Conservation (phyloP, 2,113 vertebrate species). For the Miniopterus natalensis region DNA sequence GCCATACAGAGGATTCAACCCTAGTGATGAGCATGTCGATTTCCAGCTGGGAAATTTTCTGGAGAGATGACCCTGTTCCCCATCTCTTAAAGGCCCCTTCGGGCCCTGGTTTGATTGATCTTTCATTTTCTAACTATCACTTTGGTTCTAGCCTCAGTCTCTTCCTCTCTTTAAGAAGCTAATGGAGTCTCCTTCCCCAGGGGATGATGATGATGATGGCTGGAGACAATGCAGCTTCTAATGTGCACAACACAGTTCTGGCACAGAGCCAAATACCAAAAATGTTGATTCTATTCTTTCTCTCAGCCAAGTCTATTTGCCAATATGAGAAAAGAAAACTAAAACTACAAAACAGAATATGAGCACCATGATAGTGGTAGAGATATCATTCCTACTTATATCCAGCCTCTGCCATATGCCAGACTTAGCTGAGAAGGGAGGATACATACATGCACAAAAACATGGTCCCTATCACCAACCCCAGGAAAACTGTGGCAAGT, state of each 20-base stretch:
- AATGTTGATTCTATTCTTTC: conserved; percentile 22
- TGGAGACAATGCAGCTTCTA: conserved; percentile 14
- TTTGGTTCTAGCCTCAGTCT: conserved; percentile 49
- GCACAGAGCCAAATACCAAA: conserved; percentile 45
- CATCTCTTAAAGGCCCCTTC: not conserved
- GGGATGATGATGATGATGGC: not conserved
- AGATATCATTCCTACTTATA: not conserved
- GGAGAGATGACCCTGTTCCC: not conserved
- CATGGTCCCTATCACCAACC: not conserved
- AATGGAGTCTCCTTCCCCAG: not conserved
- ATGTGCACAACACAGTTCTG: not conserved
- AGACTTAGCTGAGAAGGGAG: not conserved
- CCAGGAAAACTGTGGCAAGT: not conserved
- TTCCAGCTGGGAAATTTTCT: not conserved
- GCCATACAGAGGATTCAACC: not conserved
- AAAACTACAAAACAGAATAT: conserved; percentile 32
- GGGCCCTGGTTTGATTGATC: not conserved
- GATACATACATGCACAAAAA: not conserved
- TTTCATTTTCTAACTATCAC: not conserved
- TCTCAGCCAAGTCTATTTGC: not conserved
- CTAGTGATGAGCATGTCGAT: not conserved
- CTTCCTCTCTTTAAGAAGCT: conserved; percentile 23
- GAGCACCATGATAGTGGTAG: not conserved
- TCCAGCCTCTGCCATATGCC: not conserved
- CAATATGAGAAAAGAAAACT: conserved; percentile 49